phyloP scores from a whole-genome alignment of 2,888 invertebrate genomes.

The Eupithecia vulgata region DNA sequence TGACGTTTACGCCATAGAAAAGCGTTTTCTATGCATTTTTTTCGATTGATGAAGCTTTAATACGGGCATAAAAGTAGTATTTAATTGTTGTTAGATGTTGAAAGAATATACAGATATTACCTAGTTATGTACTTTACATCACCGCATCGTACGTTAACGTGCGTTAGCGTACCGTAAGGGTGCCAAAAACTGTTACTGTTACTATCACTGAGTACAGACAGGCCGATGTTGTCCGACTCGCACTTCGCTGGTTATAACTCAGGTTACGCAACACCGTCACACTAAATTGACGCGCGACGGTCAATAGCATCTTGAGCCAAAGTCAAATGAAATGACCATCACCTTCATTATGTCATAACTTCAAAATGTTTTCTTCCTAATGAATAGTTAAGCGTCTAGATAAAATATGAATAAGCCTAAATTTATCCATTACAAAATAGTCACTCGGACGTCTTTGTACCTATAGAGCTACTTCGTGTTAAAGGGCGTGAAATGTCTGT shows the following conservation, averaged over 20 bases:
- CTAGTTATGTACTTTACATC: background rate
- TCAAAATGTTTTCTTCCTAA: background rate
- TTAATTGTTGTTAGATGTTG: background rate
- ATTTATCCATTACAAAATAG: background rate
- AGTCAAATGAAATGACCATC: slow-evolving; percentile 25
- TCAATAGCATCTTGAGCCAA: slow-evolving; percentile 40
- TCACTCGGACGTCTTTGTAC: background rate
- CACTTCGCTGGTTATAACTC: slow-evolving; percentile 34
- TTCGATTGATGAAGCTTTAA: no score
- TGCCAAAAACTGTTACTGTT: background rate
- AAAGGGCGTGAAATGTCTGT: background rate
- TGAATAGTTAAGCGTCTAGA: background rate
- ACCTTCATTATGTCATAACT: slow-evolving; percentile 10
- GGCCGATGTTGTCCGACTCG: background rate
- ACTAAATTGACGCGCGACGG: slow-evolving; percentile 32
- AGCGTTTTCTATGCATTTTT: no score
- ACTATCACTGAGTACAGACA: background rate
- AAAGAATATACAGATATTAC: background rate
- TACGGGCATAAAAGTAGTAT: background rate
- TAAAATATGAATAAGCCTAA: background rate
- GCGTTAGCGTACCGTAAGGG: background rate
- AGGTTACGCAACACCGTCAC: slow-evolving; percentile 50
- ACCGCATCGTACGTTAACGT: background rate
- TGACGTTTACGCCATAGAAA: no score
- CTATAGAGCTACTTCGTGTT: background rate